These are phyloP conservation scores for Axis porcinus DNA, from an alignment of 2,113 vertebrate species.

Conservation along the genomic window DNA sequence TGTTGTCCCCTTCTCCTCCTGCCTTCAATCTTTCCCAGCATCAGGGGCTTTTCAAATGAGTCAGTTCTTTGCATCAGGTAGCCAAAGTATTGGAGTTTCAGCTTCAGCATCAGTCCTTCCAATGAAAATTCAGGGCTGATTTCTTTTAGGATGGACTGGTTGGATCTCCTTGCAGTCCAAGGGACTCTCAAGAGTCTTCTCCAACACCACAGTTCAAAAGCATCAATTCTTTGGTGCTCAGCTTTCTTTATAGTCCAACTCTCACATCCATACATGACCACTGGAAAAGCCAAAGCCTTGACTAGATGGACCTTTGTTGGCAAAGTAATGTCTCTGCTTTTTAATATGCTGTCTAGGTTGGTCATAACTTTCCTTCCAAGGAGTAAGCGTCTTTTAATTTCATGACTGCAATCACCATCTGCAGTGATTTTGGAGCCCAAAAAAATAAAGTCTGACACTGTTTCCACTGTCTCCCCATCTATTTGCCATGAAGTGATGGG, in stretches of 20 bases:
- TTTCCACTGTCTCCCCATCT: too few species aligned
- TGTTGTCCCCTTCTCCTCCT: background rate
- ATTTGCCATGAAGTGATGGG: too few species aligned
- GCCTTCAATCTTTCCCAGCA: background rate
- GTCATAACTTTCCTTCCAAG: background rate
- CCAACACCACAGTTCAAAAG: background rate
- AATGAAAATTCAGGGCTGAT: background rate
- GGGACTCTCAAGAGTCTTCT: background rate
- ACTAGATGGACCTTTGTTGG: background rate
- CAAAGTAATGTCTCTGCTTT: background rate
- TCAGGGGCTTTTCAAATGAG: background rate
- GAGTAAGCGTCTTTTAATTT: too few species aligned
- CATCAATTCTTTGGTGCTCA: accelerated
- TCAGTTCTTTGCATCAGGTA: background rate
- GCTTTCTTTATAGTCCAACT: background rate
- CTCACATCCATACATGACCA: background rate
- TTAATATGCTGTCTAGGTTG: background rate
- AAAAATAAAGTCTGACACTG: too few species aligned
- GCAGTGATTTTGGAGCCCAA: too few species aligned
- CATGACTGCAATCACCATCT: too few species aligned
- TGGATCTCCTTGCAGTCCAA: background rate
- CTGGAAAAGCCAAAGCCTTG: background rate
- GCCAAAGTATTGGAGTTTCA: background rate
- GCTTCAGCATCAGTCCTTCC: background rate
- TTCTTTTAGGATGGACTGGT: background rate